These are phyloP conservation scores for Caenorhabditis sp. DNA, from an alignment of 2,888 invertebrate species.

Conservation along the genomic window DNA sequence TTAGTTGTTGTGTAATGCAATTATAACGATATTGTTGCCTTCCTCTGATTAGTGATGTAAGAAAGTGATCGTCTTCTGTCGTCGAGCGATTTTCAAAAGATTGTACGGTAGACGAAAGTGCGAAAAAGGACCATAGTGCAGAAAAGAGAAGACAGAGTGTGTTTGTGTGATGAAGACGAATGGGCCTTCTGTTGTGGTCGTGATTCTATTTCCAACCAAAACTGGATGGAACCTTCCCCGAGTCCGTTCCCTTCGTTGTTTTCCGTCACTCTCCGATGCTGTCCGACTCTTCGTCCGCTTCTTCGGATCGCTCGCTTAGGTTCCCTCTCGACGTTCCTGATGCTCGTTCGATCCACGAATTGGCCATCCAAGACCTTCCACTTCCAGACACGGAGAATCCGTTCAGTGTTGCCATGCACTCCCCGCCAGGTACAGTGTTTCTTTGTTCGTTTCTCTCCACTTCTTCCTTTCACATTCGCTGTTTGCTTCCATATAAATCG, in stretches of 20 bases:
- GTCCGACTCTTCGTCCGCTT: constrained; percentile 43
- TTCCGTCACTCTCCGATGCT: constrained; percentile 9
- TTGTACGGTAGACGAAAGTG: constrained; percentile 13
- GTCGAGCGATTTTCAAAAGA: not conserved
- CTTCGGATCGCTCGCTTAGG: constrained; percentile 36
- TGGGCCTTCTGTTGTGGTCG: constrained; percentile 2
- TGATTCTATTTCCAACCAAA: constrained; percentile 30
- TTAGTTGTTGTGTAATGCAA: too few relatives aligned
- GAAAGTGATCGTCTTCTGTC: not conserved
- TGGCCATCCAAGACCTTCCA: constrained; percentile 37
- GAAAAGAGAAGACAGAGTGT: constrained; percentile 3
- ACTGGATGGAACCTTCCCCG: not conserved
- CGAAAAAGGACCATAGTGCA: constrained; percentile 3
- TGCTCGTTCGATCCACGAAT: constrained; percentile 32
- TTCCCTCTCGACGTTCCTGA: constrained; percentile 32
- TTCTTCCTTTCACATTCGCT: too few relatives aligned
- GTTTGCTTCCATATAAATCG: constrained; percentile 17
- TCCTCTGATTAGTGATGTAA: not conserved
- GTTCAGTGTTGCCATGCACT: constrained; percentile 54
- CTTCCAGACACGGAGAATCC: constrained; percentile 49
- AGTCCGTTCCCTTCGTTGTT: not conserved
- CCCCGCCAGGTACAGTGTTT: constrained; percentile 52
- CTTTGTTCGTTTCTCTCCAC: too few relatives aligned
- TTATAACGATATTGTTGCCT: too few relatives aligned
- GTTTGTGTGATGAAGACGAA: constrained; percentile 33